Conservation (phyloP, 1,140 invertebrate genomes). For the Eubasilissa regina region DNA sequence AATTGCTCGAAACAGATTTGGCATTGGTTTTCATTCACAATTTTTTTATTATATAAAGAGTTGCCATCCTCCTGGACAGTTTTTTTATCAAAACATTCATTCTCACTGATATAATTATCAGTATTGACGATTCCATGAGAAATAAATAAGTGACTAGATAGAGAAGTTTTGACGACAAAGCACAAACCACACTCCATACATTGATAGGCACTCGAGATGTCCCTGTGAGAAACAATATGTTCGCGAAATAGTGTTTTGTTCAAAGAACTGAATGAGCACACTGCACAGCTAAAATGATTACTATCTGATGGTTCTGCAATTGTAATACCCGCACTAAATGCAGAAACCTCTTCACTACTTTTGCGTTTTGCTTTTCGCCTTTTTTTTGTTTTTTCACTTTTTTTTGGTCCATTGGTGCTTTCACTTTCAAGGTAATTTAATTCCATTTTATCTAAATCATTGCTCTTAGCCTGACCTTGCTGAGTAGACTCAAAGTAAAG, state of each 20-base stretch:
- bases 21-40: constrained; percentile 75
- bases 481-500: no score
- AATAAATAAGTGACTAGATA: constrained; percentile 76
- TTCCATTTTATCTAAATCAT: no score
- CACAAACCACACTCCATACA: constrained; percentile 80
- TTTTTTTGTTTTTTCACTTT: constrained; percentile 16
- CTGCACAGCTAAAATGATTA: constrained; percentile 51
- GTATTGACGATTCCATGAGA: constrained; percentile 75
- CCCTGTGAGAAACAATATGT: constrained; percentile 73
- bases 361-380: constrained; percentile 20
- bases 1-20: constrained; percentile 77
- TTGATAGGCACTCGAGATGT: constrained; percentile 74
- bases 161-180: constrained; percentile 77
- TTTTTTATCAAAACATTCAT: constrained; percentile 72
- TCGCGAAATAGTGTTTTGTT: constrained; percentile 68
- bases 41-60: constrained; percentile 52
- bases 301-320: constrained; percentile 31
- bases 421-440: neutral
- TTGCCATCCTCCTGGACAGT: constrained; percentile 65
- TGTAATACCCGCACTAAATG: neutral
- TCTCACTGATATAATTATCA: constrained; percentile 73
- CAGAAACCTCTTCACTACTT: constrained; percentile 12
- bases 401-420: no score
- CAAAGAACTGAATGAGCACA: constrained; percentile 72
- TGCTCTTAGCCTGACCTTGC: no score